A percentile compares a stretch with the other conserved stretches of the same genome.
These are phyloP conservation scores for Triplophysa bombifrons DNA, from an alignment of 2,797 vertebrate genomes.

Conservation along the genomic window DNA sequence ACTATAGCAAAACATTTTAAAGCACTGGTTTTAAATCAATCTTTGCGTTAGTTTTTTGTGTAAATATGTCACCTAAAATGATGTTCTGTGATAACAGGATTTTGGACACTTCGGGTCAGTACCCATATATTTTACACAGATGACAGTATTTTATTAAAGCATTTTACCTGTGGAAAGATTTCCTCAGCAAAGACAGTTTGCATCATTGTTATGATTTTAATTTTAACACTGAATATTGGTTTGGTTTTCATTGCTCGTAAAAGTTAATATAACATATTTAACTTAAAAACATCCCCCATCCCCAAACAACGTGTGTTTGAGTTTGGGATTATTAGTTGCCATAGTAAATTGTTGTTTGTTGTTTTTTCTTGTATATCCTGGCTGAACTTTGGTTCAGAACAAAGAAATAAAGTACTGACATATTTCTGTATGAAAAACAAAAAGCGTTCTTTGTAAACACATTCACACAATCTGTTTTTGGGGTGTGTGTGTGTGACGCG, in stretches of 20 bases:
- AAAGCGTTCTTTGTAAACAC: not conserved
- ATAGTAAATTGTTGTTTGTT: conserved; percentile 39
- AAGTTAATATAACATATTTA: not conserved
- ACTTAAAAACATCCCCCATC: not conserved
- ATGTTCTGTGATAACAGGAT: conserved; percentile 1
- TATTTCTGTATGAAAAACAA: conserved; percentile 49
- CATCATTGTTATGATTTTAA: not conserved
- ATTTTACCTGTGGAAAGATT: not conserved
- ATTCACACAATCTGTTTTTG: not conserved
- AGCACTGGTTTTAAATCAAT: conserved; percentile 18
- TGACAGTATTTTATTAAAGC: not conserved
- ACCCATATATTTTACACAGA: not conserved
- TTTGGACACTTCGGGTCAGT: not conserved
- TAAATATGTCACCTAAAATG: not conserved
- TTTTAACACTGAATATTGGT: not conserved
- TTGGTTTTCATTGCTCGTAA: not conserved
- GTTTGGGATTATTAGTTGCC: conserved; percentile 40
- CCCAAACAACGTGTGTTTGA: conserved; percentile 2
- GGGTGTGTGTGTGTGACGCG: not conserved
- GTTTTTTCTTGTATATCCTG: conserved; percentile 43
- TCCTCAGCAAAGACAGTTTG: conserved; percentile 36
- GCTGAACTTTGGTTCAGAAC: conserved; percentile 46
- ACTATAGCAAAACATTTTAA: not conserved
- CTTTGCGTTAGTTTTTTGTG: not conserved
- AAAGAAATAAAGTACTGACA: conserved; percentile 55